Base-by-base conservation (phyloP, 1,140 invertebrate genomes). In the Tetramorium parvispinum region DNA sequence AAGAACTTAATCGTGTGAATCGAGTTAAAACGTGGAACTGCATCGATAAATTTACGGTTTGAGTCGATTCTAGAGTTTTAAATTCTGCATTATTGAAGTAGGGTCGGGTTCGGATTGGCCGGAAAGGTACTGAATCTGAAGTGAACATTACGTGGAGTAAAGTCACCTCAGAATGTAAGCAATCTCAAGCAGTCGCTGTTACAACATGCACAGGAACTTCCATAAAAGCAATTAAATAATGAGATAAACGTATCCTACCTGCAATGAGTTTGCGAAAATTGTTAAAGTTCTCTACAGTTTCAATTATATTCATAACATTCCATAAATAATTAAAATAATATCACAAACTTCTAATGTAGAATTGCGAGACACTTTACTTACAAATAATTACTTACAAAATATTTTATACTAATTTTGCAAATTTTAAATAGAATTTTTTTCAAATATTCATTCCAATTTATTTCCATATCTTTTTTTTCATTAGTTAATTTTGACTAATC, bases 1-100 rank as follows among this genome's bases (percentile, higher is more conserved):
- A n/a, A 78, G n/a, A 63, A 78, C 49, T 85, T 85, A 78, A 85
- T 85, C 61, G 71, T 65, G 82, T 46, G 82, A 65, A 85, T 78
- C 75, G 82, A 53, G 53, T 53, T 43, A 73, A 85, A 76, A 63
- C n/a, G 43, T n/a, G 13, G 43, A 61, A 78, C 59, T 85, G 73
- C 75, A 77, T 85, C 82, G 82, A 78, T 85, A 85, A 78, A 85
- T 85, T 85, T 65, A 85, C 32, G 49, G 43, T 77, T 59, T 78
- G 57, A 78, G 46, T 77, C 57, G 46, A 77, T 78, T 85, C 59
- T 21, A 65, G 73, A 78, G 71, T 85, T 85, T 78, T 63, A 78
- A 85, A 78, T 85, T 78, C 32, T 55, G 46, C 75, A 49, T 85
- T 85, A 78, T 78, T 85, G 82, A 37, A 65, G 37, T 16, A 65